Percentiles rank a stretch among this genome's conserved stretches.
These are phyloP conservation scores for Epinotia demarniana DNA, from an alignment of 2,888 invertebrate species.

Conservation along the genomic window DNA sequence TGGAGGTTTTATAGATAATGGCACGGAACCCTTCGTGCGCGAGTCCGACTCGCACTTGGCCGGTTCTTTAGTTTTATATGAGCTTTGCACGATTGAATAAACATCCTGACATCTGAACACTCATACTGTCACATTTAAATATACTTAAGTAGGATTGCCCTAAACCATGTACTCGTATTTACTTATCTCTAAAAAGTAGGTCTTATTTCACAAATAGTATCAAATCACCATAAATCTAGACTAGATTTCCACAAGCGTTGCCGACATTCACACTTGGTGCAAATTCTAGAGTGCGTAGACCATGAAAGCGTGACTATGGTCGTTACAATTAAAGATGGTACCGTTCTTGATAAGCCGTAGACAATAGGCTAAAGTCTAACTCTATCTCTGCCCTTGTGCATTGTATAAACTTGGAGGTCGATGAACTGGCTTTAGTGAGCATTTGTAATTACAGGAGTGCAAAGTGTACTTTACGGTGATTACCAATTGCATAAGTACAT, in stretches of 20 bases:
- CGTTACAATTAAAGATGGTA: slow-evolving; percentile 60
- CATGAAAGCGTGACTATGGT: slow-evolving; percentile 66
- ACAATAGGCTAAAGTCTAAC: slow-evolving; percentile 55
- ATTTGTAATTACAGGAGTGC: slow-evolving; percentile 11
- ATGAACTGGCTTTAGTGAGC: slow-evolving; percentile 14
- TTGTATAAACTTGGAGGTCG: slow-evolving; percentile 47
- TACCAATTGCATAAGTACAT: not conserved
- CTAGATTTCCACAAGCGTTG: not conserved
- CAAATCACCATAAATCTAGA: not conserved
- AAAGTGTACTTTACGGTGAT: not conserved
- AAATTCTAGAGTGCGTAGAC: slow-evolving; percentile 42
- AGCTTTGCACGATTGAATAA: too few species aligned
- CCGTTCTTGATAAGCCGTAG: slow-evolving; percentile 62
- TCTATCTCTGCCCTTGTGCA: slow-evolving; percentile 56
- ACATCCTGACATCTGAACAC: too few species aligned
- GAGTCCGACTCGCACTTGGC: too few species aligned
- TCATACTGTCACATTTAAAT: too few species aligned
- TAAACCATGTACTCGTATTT: too few species aligned
- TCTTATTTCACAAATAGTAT: not conserved
- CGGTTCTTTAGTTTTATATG: too few species aligned
- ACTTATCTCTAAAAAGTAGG: not conserved
- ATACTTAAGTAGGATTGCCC: too few species aligned
- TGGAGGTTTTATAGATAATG: too few species aligned
- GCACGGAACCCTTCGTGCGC: too few species aligned
- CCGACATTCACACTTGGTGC: slow-evolving; percentile 6